Evolutionary conservation across 1,140 invertebrate species (phyloP), one percentile per base, ranked within the genome.

Genomic region (Telenomus remus): DNA sequence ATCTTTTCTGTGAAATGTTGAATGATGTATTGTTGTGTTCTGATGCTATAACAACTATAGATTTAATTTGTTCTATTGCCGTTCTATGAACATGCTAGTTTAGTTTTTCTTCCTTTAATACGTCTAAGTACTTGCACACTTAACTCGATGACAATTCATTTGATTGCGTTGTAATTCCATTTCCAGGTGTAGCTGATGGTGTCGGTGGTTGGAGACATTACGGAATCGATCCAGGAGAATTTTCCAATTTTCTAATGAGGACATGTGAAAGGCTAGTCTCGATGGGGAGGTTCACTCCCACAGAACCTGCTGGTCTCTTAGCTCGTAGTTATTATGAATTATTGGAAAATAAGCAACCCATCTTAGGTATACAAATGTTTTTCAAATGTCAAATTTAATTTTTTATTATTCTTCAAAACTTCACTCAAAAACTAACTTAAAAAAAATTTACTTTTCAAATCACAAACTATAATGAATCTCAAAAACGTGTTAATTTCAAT

Each of bases 201-300:
- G 97, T 99, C 56, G 97, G 97, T 60, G 97, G 97, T 50, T 99
- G 97, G 97, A 91, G 97, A 80, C 94, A 94, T 70, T 98, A 98
- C 88, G 97, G 97, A n/a, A 95, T 99, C 60, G 97, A 99, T 89
- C 97, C 97, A 2, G 97, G 97, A 34, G 94, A 96, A 82, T 99
- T 99, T 89, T 97, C 97, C 12, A 92, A 92, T 66, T 95, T 95
- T 81, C 88, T 99, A 64, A 98, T 99, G 97, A 91, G 91, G 82
- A 95, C 95, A 33, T 98, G 97, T 86, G 96, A 98, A 89, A 92
- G 96, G 77, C 90, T 99, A 79, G 97, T 99, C 48, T 91, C 92
- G 72, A 91, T 93, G 88, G 96, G 96, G 50, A 92, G 93, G 77
- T 98, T 98, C 79, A 93, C 91, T 80, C 91, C 95, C 48, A 91